A percentile compares a stretch with the other conserved stretches of the same genome.
These are phyloP conservation scores for Lasius platythorax DNA, from an alignment of 2,888 invertebrate species.

Conservation along the genomic window DNA sequence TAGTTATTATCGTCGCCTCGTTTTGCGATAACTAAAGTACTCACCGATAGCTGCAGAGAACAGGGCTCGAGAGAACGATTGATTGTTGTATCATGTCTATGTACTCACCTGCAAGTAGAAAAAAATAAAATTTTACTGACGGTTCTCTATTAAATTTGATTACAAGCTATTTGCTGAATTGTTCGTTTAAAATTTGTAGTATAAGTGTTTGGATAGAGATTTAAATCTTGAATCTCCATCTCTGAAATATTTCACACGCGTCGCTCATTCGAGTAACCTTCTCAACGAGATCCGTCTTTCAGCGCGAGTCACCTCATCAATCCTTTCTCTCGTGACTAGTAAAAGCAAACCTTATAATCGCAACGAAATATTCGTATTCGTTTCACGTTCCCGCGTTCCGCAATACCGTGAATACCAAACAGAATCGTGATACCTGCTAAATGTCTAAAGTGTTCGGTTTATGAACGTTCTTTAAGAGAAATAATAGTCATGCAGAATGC, in stretches of 20 bases:
- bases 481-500: conserved; percentile 58
- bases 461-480: conserved; percentile 76
- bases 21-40: conserved; percentile 70
- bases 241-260: neutral
- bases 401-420: conserved; percentile 77
- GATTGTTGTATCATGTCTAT: conserved; percentile 43
- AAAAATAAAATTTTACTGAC: conserved; percentile 55
- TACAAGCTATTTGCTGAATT: neutral
- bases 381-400: conserved; percentile 71
- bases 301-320: conserved; percentile 69
- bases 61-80: neutral
- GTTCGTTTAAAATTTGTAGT: neutral
- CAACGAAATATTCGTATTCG: conserved; percentile 73
- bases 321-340: conserved; percentile 64
- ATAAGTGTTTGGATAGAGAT: neutral
- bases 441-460: conserved; percentile 82
- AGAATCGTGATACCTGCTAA: conserved; percentile 68
- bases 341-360: conserved; percentile 76
- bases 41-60: conserved; percentile 62
- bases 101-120: conserved; percentile 81
- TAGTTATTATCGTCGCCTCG: conserved; percentile 12
- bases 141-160: conserved; percentile 30
- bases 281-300: conserved; percentile 54
- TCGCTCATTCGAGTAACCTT: conserved; percentile 29
- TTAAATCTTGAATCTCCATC: neutral